Evolutionary conservation across 2,888 invertebrate genomes (phyloP).

Genomic region (Stenodera caucasica): DNA sequence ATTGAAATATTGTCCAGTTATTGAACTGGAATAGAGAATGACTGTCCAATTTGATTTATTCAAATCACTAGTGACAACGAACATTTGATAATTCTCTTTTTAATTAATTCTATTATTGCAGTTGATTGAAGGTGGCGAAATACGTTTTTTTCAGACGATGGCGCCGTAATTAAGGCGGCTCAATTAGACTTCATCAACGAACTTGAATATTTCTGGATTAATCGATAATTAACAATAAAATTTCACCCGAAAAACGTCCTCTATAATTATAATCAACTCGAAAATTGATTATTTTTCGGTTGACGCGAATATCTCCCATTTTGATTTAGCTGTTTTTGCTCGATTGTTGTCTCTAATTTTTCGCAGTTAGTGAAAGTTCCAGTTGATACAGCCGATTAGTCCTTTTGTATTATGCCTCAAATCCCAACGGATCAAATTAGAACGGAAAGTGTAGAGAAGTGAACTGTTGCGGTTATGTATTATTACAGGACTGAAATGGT

Average conservation of each 20-base stretch:
- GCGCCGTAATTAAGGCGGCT: neutral
- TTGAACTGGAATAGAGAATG: constrained; percentile 23
- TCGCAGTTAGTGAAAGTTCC: neutral
- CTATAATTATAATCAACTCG: neutral
- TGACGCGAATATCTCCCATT: too few species aligned
- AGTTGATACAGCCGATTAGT: neutral
- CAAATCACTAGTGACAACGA: too few species aligned
- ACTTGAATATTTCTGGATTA: neutral
- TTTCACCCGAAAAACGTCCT: too few species aligned
- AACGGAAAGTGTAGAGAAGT: neutral
- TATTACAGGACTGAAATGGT: neutral
- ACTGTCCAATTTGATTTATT: too few species aligned
- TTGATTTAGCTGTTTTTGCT: neutral
- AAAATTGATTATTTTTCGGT: constrained; percentile 2
- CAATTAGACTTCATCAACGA: neutral
- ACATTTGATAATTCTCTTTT: too few species aligned
- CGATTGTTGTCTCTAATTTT: too few species aligned
- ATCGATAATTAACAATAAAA: neutral
- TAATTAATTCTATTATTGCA: too few species aligned
- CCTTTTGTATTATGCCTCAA: neutral
- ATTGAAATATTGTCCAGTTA: constrained; percentile 33
- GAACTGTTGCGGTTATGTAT: neutral
- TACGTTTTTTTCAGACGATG: constrained; percentile 14
- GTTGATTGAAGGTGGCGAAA: too few species aligned
- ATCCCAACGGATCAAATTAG: constrained; percentile 7